These are phyloP conservation scores for Brachylomia viminalis DNA, from an alignment of 2,888 invertebrate species.

Conservation along the genomic window DNA sequence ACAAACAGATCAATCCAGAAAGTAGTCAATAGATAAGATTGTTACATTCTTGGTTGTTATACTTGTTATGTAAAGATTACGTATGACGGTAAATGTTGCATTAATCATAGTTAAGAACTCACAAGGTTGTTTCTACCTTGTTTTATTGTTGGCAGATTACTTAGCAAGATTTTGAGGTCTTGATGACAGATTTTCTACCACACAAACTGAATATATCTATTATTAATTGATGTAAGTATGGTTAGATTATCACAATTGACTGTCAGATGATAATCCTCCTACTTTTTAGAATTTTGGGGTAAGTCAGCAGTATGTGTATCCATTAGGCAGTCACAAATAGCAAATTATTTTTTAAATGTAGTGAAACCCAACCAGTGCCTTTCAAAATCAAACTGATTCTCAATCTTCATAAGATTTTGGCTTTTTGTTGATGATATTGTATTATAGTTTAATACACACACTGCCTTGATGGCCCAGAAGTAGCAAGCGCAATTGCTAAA, in stretches of 20 bases:
- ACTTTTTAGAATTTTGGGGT: neutral
- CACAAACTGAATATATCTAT: slow-evolving; percentile 1
- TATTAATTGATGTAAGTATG: slow-evolving; percentile 4
- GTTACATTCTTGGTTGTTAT: slow-evolving; percentile 38
- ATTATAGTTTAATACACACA: neutral
- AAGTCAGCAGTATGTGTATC: neutral
- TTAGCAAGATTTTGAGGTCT: slow-evolving; percentile 1
- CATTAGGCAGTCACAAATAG: neutral
- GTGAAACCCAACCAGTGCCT: neutral
- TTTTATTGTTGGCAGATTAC: slow-evolving; percentile 29
- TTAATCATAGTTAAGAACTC: slow-evolving; percentile 48
- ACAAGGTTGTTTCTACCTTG: slow-evolving; percentile 40
- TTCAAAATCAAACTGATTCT: neutral
- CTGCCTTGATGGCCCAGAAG: neutral
- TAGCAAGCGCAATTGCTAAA: neutral
- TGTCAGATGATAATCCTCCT: neutral
- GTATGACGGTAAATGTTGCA: slow-evolving; percentile 30
- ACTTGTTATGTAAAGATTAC: slow-evolving; percentile 50
- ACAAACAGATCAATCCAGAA: slow-evolving; percentile 50
- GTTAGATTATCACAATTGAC: neutral
- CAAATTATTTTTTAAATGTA: neutral
- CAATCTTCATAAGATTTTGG: neutral
- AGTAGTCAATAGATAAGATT: slow-evolving; percentile 57
- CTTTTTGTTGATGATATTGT: neutral
- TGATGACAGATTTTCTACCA: slow-evolving; percentile 6